Evolutionary conservation across 2,888 invertebrate genomes (phyloP), one percentile per base, ranked within the genome.

Genomic region (Creontiades dilutus): DNA sequence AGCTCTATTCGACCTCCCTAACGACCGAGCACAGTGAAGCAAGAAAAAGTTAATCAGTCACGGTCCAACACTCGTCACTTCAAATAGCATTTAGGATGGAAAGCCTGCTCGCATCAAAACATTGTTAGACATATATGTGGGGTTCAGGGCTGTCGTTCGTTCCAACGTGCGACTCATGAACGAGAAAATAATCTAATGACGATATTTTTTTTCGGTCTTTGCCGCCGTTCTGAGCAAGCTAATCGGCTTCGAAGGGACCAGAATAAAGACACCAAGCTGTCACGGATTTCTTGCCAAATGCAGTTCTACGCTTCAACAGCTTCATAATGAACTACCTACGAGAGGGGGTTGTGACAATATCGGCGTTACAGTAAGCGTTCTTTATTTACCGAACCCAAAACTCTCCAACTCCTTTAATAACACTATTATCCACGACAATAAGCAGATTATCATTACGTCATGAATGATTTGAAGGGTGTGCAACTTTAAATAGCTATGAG

Each of bases 81-180:
- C 28, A 75, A 76, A 76, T 61, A 61, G 76, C 28, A 76, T 76
- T 76, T 76, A 76, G 76, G n/a, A 28, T 61, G 14, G 76, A 76
- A 76, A 75, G 75, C n/a, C 28, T 12, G n/a, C 16, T 76, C 76
- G 76, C 27, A 16, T 76, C 13, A 76, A 28, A 28, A 76, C 76
- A 76, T 76, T 37, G 76, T 76, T 76, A 76, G 76, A 61, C 61
- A 9, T 19, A 19, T 9, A n/a, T 61, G 61, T 19, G 37, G 7
- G 37, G 0, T 19, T 19, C 2, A 61, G n/a, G 61, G n/a, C 9
- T 19, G 16, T 19, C 3, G 7, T 19, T 1, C 19, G 19, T n/a
- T 61, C 19, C 19, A n/a, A 19, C 3, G n/a, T 61, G 0, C 61
- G n/a, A 19, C 61, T 19, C 19, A 2, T 61, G n/a, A 61, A 19